Evolutionary conservation across 2,888 invertebrate species (phyloP), one percentile per base, ranked within the genome.

Genomic region (Phortica okadai): DNA sequence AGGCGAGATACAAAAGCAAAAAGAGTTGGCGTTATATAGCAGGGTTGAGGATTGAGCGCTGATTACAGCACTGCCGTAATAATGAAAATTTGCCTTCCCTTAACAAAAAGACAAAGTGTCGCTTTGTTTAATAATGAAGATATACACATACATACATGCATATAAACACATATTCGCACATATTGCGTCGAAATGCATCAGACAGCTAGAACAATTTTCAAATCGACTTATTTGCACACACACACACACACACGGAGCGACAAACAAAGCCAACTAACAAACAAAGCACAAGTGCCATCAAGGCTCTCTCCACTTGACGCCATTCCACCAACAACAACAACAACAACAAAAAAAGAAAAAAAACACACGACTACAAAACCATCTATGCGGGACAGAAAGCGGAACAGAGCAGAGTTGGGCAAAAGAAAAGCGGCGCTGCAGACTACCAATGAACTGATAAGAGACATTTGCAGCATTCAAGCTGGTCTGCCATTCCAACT

Each of bases 401-500:
- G 41, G 66, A 14, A 66, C 14, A 42, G 11, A 42, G 21, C n/a
- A 14, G 42, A 14, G 66, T 14, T 33, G 42, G n/a, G 33, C 54
- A 72, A 25, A n/a, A 56, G 25, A 21, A 50, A 56, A 44, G 6
- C 70, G n/a, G 21, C 66, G 16, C 42, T 72, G 33, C 54, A 72
- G 56, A 56, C 70, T 56, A n/a, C 54, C 11, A 72, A 72, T 72
- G 56, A 54, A 54, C 70, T 72, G 70, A 72, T 72, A 72, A 72
- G 70, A 72, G 45, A 72, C 70, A 56, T 50, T 72, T 54, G 33
- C 70, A 72, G 70, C 70, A 50, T 33, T 56, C 25, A 33, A 72
- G 54, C 70, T 72, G 66, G 66, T 66, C 66, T 66, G 70, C 33
- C 54, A 78, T 78, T 78, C 77, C 76, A 62, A 73, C 44, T 64